Conservation (phyloP, 2,113 vertebrate genomes). For the Sphyrna mokarran region DNA sequence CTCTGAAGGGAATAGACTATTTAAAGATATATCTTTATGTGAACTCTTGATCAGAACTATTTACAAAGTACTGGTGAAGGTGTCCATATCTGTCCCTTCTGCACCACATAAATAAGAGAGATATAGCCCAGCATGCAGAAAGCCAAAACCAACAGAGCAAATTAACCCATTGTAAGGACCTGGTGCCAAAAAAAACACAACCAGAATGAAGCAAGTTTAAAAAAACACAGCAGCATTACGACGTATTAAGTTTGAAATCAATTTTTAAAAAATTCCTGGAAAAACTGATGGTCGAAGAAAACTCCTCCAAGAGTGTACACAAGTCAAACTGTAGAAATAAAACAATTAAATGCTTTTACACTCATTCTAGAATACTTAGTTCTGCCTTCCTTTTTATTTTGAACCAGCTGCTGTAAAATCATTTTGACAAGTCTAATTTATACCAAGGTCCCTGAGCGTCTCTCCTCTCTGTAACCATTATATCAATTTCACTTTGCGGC, state of each 20-base stretch:
- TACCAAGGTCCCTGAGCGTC: constrained; percentile 38
- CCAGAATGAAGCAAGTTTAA: not conserved
- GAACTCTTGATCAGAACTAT: not conserved
- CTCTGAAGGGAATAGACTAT: not conserved
- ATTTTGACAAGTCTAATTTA: constrained; percentile 49
- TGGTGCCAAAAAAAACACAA: not conserved
- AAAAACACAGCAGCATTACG: not conserved
- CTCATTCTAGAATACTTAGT: constrained; percentile 42
- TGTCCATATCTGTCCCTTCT: not conserved
- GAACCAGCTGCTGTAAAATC: constrained; percentile 44
- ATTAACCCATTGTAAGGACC: not conserved
- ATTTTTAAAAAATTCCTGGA: not conserved
- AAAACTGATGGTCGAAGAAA: not conserved
- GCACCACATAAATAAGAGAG: not conserved
- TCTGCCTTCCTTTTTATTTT: constrained; percentile 40
- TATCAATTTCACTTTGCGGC: constrained; percentile 42
- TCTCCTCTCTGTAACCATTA: constrained; percentile 40
- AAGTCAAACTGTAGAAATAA: constrained; percentile 13
- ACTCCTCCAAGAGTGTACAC: not conserved
- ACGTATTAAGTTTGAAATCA: not conserved
- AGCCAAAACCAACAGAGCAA: not conserved
- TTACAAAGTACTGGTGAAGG: not conserved
- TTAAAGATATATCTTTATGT: not conserved
- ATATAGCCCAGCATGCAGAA: not conserved
- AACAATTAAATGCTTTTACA: constrained; percentile 43